Evolutionary conservation across 1,140 invertebrate genomes (phyloP).

Genomic region (Papilio aristodemus): DNA sequence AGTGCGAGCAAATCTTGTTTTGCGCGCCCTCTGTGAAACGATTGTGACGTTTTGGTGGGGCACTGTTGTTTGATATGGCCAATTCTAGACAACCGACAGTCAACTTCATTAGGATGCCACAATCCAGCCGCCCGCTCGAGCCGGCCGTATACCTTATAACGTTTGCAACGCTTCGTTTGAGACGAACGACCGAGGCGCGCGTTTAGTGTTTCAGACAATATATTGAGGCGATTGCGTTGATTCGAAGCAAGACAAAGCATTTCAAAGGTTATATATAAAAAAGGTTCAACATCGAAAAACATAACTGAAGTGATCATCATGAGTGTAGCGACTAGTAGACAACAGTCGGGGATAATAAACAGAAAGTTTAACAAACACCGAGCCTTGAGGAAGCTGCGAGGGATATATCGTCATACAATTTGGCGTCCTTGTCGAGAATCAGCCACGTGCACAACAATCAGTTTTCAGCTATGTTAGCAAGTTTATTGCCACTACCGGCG

Average conservation of each 20-base stretch:
- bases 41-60: slow-evolving; percentile 82
- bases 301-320: slow-evolving; percentile 80
- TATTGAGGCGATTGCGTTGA: slow-evolving; percentile 14
- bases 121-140: slow-evolving; percentile 39
- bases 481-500: slow-evolving; percentile 25
- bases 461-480: slow-evolving; percentile 71
- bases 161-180: slow-evolving; percentile 50
- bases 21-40: slow-evolving; percentile 82
- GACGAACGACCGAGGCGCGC: background rate
- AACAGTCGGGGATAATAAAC: slow-evolving; percentile 40
- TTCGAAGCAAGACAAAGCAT: slow-evolving; percentile 57
- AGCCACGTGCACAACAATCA: slow-evolving; percentile 78
- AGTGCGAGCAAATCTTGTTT: slow-evolving; percentile 86
- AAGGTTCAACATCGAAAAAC: slow-evolving; percentile 46
- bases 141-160: slow-evolving; percentile 42
- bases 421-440: slow-evolving; percentile 70
- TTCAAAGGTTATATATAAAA: slow-evolving; percentile 40
- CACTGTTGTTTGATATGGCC: slow-evolving; percentile 88
- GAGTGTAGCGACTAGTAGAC: slow-evolving; percentile 64
- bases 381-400: slow-evolving; percentile 6
- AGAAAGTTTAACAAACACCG: slow-evolving; percentile 43
- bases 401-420: background rate
- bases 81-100: slow-evolving; percentile 83
- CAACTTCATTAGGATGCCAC: slow-evolving; percentile 65
- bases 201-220: background rate